A percentile compares a stretch with the other conserved stretches of the same genome.
phyloP scores from a whole-genome alignment of 2,113 vertebrate genomes.

The Pteropus alecto region DNA sequence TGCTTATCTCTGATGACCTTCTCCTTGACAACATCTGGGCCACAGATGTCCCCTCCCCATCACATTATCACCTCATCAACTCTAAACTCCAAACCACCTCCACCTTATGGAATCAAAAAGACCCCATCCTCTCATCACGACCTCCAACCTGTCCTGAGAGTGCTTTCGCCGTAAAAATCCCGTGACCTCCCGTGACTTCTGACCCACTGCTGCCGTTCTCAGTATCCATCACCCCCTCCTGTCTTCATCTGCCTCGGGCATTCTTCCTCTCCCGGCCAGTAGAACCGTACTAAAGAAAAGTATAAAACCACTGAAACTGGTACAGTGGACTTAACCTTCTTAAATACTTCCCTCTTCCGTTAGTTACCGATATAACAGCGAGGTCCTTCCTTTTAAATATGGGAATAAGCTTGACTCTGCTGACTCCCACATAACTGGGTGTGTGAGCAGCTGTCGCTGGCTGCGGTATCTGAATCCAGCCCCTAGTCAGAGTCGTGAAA shows the following conservation, averaged over 20 bases:
- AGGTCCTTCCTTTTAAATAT: background rate
- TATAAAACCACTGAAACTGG: background rate
- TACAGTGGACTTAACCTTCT: background rate
- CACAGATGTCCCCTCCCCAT: background rate
- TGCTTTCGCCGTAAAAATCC: background rate
- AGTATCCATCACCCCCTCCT: background rate
- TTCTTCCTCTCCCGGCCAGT: too few relatives aligned
- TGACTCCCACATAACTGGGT: background rate
- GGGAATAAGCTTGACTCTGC: background rate
- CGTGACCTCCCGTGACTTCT: background rate
- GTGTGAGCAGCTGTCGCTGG: background rate
- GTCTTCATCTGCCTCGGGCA: background rate
- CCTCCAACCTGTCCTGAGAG: background rate
- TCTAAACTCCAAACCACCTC: background rate
- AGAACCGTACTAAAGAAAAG: background rate
- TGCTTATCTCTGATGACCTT: background rate
- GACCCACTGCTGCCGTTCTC: background rate
- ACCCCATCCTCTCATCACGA: background rate
- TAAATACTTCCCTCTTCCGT: background rate
- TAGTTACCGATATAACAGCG: background rate
- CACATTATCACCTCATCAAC: background rate
- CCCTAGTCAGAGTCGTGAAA: background rate
- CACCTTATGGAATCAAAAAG: background rate
- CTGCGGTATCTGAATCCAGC: background rate
- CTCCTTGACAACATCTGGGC: background rate